Evolutionary conservation across 2,888 invertebrate genomes (phyloP).

Genomic region (Onthophagus sagittarius): DNA sequence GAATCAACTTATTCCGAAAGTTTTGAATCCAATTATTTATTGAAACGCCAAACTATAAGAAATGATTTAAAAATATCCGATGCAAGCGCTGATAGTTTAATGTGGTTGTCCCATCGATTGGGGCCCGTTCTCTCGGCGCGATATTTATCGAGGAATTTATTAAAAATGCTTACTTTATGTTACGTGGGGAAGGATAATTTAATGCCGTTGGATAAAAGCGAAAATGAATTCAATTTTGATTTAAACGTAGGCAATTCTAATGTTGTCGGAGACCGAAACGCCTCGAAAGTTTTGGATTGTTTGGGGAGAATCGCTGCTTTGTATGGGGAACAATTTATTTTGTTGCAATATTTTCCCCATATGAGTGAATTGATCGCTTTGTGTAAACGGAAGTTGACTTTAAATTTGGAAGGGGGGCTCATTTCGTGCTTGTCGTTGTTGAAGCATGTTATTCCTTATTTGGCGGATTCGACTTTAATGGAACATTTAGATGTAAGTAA

Average conservation of each 20-base stretch:
- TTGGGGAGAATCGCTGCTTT: constrained; percentile 81
- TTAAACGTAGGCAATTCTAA: constrained; percentile 63
- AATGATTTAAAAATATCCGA: constrained; percentile 65
- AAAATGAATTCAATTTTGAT: constrained; percentile 42
- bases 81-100: constrained; percentile 81
- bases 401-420: constrained; percentile 83
- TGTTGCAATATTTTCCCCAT: constrained; percentile 86
- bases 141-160: constrained; percentile 83
- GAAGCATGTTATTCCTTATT: constrained; percentile 74
- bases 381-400: constrained; percentile 75
- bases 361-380: constrained; percentile 80
- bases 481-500: constrained; percentile 73
- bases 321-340: constrained; percentile 84
- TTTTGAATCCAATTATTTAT: not conserved
- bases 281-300: constrained; percentile 84
- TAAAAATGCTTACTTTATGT: constrained; percentile 91
- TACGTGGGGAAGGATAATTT: constrained; percentile 83
- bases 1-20: constrained; percentile 18
- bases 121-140: constrained; percentile 93
- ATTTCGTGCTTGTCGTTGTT: constrained; percentile 79
- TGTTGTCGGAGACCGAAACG: constrained; percentile 76
- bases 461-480: constrained; percentile 82
- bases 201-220: constrained; percentile 15
- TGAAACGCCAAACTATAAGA: constrained; percentile 13
- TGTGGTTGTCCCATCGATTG: constrained; percentile 89